A percentile compares a stretch with the other conserved stretches of the same genome.
Conservation (phyloP, 2,797 vertebrate species). For the Acestrorhynchus altus region DNA sequence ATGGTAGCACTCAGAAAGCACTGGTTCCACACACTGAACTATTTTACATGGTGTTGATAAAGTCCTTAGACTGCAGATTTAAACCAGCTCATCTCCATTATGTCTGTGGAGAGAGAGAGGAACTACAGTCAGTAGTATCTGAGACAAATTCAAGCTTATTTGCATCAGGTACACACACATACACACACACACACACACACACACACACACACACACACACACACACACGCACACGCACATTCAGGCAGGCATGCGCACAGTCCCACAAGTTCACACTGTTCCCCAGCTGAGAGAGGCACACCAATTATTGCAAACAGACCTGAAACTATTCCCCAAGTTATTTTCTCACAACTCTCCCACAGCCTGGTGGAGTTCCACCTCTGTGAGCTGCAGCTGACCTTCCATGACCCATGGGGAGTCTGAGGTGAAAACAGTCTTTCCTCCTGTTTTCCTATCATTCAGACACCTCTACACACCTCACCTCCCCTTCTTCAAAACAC, state of each 20-base stretch:
- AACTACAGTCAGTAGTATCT: no score
- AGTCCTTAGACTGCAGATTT: no score
- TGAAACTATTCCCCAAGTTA: slow-evolving; percentile 69
- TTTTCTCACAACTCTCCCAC: slow-evolving; percentile 68
- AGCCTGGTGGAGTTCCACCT: slow-evolving; percentile 57
- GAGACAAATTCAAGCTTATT: slow-evolving; percentile 44
- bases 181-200: no score
- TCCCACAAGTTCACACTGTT: slow-evolving; percentile 54
- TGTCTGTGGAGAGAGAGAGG: no score
- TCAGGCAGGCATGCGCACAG: slow-evolving; percentile 9
- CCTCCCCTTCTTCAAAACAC: slow-evolving; percentile 66
- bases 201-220: no score
- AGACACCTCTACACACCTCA: slow-evolving; percentile 11
- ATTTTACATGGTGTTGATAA: no score
- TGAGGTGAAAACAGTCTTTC: background rate
- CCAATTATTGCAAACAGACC: slow-evolving; percentile 83
- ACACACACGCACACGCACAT: slow-evolving; percentile 21
- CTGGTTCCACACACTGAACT: no score
- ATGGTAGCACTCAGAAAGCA: no score
- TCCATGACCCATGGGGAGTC: slow-evolving; percentile 61
- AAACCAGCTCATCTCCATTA: no score
- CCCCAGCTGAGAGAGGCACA: slow-evolving; percentile 77
- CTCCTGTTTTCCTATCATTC: slow-evolving; percentile 33
- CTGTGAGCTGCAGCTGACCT: slow-evolving; percentile 59
- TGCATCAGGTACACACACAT: no score